These are phyloP conservation scores for Eurystomus gularis DNA, from an alignment of 2,113 vertebrate genomes.

Conservation along the genomic window DNA sequence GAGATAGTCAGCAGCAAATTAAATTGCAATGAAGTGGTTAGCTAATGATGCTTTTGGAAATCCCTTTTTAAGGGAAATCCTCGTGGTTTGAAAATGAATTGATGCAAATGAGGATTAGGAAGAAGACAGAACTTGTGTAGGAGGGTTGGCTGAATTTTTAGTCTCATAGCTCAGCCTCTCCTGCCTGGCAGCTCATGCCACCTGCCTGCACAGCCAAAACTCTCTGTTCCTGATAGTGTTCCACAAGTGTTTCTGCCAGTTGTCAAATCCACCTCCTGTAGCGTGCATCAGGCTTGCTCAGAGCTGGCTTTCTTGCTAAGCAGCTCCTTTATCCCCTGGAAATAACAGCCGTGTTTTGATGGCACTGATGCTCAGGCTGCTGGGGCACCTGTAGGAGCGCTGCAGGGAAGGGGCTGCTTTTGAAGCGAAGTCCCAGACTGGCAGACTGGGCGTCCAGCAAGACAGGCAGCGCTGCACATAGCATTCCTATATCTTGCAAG, in stretches of 20 bases:
- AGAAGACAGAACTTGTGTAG: background rate
- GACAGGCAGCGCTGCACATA: background rate
- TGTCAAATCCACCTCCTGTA: background rate
- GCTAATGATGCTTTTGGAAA: background rate
- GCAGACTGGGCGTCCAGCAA: background rate
- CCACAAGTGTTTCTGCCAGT: background rate
- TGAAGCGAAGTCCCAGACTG: background rate
- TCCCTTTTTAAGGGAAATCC: background rate
- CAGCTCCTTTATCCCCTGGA: background rate
- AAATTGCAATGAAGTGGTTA: background rate
- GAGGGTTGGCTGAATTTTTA: background rate
- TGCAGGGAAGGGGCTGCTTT: background rate
- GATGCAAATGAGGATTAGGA: background rate
- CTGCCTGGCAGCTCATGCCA: background rate
- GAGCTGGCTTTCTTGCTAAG: slow-evolving; percentile 10
- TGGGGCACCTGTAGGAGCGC: rapidly evolving
- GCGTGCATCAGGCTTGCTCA: background rate
- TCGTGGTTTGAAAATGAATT: background rate
- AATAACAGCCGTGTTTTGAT: background rate
- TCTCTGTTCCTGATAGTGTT: background rate
- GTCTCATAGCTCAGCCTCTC: background rate
- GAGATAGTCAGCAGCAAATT: background rate
- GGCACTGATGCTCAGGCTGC: background rate
- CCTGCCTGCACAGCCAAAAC: background rate
- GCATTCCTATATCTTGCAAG: background rate